phyloP scores from a whole-genome alignment of 64 coral and sea anemone genomes.

The Acropora yongei region DNA sequence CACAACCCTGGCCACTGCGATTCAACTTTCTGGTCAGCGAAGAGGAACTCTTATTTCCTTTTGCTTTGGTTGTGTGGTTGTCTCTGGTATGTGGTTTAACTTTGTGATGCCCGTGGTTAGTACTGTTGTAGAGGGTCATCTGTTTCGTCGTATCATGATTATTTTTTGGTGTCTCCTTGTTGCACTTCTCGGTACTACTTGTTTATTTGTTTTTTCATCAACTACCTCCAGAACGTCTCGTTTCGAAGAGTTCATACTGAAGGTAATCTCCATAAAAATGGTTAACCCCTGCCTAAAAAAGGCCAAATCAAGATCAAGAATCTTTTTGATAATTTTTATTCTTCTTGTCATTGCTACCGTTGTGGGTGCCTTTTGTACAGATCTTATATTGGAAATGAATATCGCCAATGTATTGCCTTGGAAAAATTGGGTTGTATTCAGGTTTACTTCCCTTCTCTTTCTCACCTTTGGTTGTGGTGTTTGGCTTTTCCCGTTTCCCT shows the following conservation, averaged over 20 bases:
- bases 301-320: not conserved
- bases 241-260: not conserved
- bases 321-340: not conserved
- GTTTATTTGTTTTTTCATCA: not conserved
- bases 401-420: not conserved
- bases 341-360: not conserved
- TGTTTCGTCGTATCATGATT: not conserved
- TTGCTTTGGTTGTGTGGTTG: not conserved
- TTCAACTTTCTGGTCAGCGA: not conserved
- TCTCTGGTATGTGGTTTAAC: constrained; percentile 8
- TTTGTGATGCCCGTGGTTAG: not conserved
- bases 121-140: not conserved
- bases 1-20: not conserved
- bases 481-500: not conserved
- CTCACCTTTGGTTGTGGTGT: not conserved
- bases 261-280: not conserved
- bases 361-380: not conserved
- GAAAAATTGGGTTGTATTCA: not conserved
- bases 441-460: not conserved
- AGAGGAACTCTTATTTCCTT: not conserved
- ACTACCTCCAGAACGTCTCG: not conserved
- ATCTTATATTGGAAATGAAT: not conserved
- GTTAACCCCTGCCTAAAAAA: not conserved
- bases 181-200: not conserved
- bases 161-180: not conserved